Percentiles rank a stretch among this genome's conserved stretches.
phyloP scores from a whole-genome alignment of 2,888 invertebrate species.

The Drosophila merina region DNA sequence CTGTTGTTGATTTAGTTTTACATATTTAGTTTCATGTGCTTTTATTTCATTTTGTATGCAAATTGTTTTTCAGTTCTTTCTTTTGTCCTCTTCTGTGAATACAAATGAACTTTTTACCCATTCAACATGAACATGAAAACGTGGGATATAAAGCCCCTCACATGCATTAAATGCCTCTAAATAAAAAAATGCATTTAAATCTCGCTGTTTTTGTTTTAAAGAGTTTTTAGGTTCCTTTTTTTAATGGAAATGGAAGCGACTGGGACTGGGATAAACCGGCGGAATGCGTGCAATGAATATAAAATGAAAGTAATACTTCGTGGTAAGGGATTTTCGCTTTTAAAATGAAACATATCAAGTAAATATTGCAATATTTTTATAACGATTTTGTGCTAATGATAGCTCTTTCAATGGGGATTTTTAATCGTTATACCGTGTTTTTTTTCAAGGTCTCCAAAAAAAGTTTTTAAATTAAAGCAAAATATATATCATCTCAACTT shows the following conservation, averaged over 20 bases:
- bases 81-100: conserved; percentile 26
- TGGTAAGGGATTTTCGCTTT: conserved; percentile 1
- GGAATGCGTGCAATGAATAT: conserved; percentile 36
- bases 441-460: too few relatives aligned
- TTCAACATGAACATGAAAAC: neutral
- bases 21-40: conserved; percentile 59
- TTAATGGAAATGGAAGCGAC: conserved; percentile 15
- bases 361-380: neutral
- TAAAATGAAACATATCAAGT: neutral
- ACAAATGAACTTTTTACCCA: conserved; percentile 27
- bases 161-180: conserved; percentile 7
- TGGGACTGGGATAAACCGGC: conserved; percentile 14
- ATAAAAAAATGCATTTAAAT: conserved; percentile 27
- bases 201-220: neutral
- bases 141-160: neutral
- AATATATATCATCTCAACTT: neutral
- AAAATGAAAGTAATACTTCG: conserved; percentile 21
- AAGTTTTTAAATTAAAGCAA: too few relatives aligned
- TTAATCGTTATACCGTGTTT: neutral
- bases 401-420: neutral
- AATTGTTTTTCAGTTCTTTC: conserved; percentile 55
- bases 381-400: neutral
- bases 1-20: conserved; percentile 73
- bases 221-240: conserved; percentile 9
- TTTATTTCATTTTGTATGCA: conserved; percentile 68